Base-by-base conservation (phyloP, 2,888 invertebrate species). In the Seira ritae region DNA sequence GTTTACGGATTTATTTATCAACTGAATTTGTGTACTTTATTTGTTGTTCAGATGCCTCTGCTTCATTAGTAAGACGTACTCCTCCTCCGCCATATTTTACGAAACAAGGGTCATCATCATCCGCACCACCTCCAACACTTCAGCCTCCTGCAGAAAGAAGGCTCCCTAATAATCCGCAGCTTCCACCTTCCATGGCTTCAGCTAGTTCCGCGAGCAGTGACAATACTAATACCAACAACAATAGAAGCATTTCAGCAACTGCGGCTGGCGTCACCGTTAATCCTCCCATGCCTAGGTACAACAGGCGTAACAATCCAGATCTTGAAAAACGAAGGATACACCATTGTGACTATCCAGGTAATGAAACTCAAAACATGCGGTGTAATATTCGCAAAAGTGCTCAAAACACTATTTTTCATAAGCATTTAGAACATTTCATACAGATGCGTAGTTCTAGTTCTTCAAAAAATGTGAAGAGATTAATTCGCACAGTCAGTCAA, bases 251-350 rank as follows among this genome's bases (percentile, higher is more conserved):
- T 71, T 46, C 76, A 55, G 67, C 60, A 19, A 46, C 65, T 31
- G 79, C 68, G 19, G 55, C 88, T 87, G 50, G 87, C 84, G 62
- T 89, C 81, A 72, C 88, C 85, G 68, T 89, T 90, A 37, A 88
- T 90, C 24, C 77, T 70, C 73, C 84, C 23, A 69, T 82, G 81
- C 86, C 93, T 87, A 96, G 95, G 90, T 98, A 97, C 92, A 98
- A 98, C 92, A 93, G 98, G 88, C 93, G 98, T 90, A 98, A 98
- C 92, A 98, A 98, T 92, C 98, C 98, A 0, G 98, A 98, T 91
- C 92, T 98, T 89, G 98, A 98, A 91, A 98, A 98, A 91, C 92
- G 98, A 89, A 92, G 98, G 90, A 97, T 98, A 90, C 98, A 98
- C 91, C 97, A 96, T 92, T 98, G 98, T 92, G 96, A 97, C 93